These are phyloP conservation scores for Temnothorax ravouxi DNA, from an alignment of 2,888 invertebrate genomes.

Conservation along the genomic window DNA sequence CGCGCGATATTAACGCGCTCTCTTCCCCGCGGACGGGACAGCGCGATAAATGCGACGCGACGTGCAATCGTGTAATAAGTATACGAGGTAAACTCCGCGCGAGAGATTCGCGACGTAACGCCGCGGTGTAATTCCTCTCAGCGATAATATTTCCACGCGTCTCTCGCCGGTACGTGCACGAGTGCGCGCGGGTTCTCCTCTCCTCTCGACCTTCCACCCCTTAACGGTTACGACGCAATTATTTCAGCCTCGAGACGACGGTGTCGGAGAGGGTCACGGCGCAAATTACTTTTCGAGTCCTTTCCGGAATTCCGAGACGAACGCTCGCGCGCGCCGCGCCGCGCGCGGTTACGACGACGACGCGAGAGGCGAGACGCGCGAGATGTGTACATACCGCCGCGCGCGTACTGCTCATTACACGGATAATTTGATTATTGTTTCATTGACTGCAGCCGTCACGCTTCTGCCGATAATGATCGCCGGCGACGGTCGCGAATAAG, in stretches of 20 bases:
- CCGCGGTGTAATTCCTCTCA: slow-evolving; percentile 56
- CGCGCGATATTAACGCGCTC: slow-evolving; percentile 28
- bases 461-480: slow-evolving; percentile 64
- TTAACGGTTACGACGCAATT: slow-evolving; percentile 78
- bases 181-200: slow-evolving; percentile 20
- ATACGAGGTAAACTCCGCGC: slow-evolving; percentile 8
- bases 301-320: slow-evolving; percentile 68
- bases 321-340: not conserved
- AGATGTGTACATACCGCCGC: not conserved
- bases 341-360: not conserved
- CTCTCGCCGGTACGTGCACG: not conserved
- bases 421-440: slow-evolving; percentile 72
- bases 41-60: slow-evolving; percentile 57
- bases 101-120: slow-evolving; percentile 29
- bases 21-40: slow-evolving; percentile 49
- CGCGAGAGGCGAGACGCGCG: not conserved
- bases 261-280: slow-evolving; percentile 70
- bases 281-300: slow-evolving; percentile 73
- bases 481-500: slow-evolving; percentile 54
- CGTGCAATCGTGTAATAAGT: slow-evolving; percentile 26
- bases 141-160: slow-evolving; percentile 64
- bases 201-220: slow-evolving; percentile 69
- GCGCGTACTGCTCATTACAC: slow-evolving; percentile 50
- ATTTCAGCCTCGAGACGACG: slow-evolving; percentile 71
- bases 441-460: slow-evolving; percentile 60